Conservation (phyloP, 2,113 vertebrate species). For the Vombatus ursinus region DNA sequence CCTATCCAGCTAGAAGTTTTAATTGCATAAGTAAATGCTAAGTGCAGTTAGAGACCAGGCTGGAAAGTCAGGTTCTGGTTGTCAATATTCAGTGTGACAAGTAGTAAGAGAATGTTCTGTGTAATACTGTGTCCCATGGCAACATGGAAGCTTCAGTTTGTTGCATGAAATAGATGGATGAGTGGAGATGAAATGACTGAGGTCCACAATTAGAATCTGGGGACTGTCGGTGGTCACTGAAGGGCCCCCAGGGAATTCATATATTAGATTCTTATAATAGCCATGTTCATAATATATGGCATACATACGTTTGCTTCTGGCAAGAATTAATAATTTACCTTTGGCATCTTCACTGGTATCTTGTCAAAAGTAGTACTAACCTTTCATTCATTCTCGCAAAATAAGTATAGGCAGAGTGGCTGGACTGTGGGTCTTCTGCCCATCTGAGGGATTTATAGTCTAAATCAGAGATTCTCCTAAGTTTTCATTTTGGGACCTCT, state of each 20-base stretch:
- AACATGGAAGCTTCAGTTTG: not conserved
- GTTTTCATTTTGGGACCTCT: conserved; percentile 35
- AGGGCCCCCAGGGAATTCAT: not conserved
- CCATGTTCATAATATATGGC: not conserved
- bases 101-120: not conserved
- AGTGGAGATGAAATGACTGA: not conserved
- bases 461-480: not conserved
- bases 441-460: not conserved
- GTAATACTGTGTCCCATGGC: not conserved
- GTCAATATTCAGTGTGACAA: not conserved
- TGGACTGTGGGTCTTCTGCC: conserved; percentile 2
- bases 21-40: not conserved
- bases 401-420: not conserved
- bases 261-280: not conserved
- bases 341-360: not conserved
- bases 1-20: not conserved
- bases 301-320: not conserved
- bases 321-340: not conserved
- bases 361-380: not conserved
- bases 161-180: not conserved
- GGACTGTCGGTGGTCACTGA: not conserved
- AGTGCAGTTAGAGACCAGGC: not conserved
- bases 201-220: not conserved
- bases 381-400: not conserved
- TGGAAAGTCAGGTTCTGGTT: not conserved